phyloP scores from a whole-genome alignment of 2,113 vertebrate species.

The Clarias magur region DNA sequence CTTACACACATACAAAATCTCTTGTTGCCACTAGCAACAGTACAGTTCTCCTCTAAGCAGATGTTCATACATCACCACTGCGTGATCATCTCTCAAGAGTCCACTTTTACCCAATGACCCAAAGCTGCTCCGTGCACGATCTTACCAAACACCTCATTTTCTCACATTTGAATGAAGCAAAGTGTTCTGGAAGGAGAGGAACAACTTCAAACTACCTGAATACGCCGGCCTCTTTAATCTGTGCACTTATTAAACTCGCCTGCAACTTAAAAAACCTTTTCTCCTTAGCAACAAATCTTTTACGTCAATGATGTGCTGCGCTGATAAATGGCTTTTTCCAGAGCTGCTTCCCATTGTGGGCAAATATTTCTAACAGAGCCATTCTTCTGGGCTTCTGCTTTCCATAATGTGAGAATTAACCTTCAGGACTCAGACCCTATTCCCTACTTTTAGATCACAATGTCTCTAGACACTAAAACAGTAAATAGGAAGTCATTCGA shows the following conservation, averaged over 20 bases:
- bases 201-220: not conserved
- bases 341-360: slow-evolving; percentile 27
- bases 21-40: not conserved
- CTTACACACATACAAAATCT: not conserved
- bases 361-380: slow-evolving; percentile 33
- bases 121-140: not conserved
- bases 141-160: not conserved
- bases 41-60: not conserved
- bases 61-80: not conserved
- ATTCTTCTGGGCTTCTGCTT: slow-evolving; percentile 40
- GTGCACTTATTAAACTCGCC: not conserved
- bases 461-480: slow-evolving; percentile 21
- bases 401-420: slow-evolving; percentile 29
- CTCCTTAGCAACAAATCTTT: slow-evolving; percentile 32
- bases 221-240: not conserved
- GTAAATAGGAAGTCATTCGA: slow-evolving; percentile 28
- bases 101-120: not conserved
- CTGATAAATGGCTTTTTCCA: slow-evolving; percentile 41
- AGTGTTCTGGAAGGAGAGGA: not conserved
- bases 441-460: slow-evolving; percentile 11
- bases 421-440: not conserved
- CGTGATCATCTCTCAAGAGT: not conserved
- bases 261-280: slow-evolving; percentile 22
- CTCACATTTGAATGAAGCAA: slow-evolving; percentile 4
- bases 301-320: slow-evolving; percentile 14